These are phyloP conservation scores for Achroia grisella DNA, from an alignment of 1,140 invertebrate genomes.

Conservation along the genomic window DNA sequence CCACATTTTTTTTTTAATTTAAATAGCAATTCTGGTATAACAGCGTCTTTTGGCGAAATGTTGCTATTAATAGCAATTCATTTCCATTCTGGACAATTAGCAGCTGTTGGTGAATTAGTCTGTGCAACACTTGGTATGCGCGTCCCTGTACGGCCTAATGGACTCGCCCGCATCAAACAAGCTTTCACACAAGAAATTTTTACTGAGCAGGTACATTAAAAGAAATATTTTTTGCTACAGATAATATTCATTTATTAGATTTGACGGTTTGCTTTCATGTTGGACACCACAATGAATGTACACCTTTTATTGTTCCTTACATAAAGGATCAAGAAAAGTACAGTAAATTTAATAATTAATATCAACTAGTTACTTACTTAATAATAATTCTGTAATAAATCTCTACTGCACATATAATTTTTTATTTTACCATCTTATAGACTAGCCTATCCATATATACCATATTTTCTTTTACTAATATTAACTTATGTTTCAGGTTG, in stretches of 20 bases:
- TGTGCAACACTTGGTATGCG: constrained; percentile 97
- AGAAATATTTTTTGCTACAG: background rate
- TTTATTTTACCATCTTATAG: too few relatives aligned
- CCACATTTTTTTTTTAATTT: too few relatives aligned
- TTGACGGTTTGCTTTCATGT: too few relatives aligned
- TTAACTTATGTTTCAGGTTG: constrained; percentile 77
- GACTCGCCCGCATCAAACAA: constrained; percentile 92
- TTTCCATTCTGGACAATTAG: constrained; percentile 95
- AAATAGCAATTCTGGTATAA: constrained; percentile 81
- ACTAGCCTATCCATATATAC: too few relatives aligned
- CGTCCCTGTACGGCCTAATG: constrained; percentile 92
- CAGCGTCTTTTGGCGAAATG: constrained; percentile 96
- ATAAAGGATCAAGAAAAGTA: too few relatives aligned
- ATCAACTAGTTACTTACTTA: too few relatives aligned
- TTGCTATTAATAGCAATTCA: constrained; percentile 96
- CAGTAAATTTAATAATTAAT: too few relatives aligned
- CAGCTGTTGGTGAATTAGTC: constrained; percentile 93
- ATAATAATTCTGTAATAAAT: too few relatives aligned
- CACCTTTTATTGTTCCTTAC: too few relatives aligned
- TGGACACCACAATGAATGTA: too few relatives aligned
- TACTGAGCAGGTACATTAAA: constrained; percentile 89
- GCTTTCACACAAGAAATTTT: constrained; percentile 98
- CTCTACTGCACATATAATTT: too few relatives aligned
- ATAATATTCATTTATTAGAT: background rate
- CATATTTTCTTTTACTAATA: too few relatives aligned